Percentiles rank a stretch among this genome's conserved stretches.
phyloP scores from a whole-genome alignment of 2,113 vertebrate genomes.

The Otolemur garnettii region DNA sequence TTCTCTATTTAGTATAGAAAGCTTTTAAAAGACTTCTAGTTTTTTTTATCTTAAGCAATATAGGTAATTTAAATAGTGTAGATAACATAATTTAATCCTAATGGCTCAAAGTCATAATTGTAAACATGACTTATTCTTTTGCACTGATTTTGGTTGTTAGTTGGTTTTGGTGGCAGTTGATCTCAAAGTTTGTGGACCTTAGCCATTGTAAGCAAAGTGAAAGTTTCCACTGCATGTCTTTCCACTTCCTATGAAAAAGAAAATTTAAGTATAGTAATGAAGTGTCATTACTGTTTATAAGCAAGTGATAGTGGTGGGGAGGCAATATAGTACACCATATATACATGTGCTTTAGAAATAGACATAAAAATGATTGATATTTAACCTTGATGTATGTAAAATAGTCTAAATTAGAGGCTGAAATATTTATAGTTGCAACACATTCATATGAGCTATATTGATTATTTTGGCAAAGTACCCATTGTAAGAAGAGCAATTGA shows the following conservation, averaged over 20 bases:
- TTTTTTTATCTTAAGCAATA: slow-evolving; percentile 18
- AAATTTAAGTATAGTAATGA: slow-evolving; percentile 21
- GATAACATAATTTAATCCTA: slow-evolving; percentile 39
- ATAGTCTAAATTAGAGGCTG: background rate
- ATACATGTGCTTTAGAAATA: background rate
- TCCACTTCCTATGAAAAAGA: slow-evolving; percentile 13
- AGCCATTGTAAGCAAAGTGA: background rate
- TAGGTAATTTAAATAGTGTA: slow-evolving; percentile 16
- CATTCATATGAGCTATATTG: background rate
- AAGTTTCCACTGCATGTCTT: slow-evolving; percentile 44
- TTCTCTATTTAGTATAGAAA: slow-evolving; percentile 23
- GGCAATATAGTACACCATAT: background rate
- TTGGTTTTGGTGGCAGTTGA: background rate
- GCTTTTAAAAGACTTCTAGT: background rate
- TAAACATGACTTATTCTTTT: background rate
- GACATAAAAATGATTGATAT: slow-evolving; percentile 34
- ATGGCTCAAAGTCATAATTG: slow-evolving; percentile 14
- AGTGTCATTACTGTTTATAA: background rate
- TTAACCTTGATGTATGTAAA: background rate
- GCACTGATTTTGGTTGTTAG: slow-evolving; percentile 7
- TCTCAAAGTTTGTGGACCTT: slow-evolving; percentile 14
- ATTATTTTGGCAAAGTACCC: slow-evolving; percentile 55
- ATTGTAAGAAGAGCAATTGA: background rate
- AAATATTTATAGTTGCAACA: slow-evolving; percentile 2
- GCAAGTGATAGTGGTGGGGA: background rate